Conservation (phyloP, 2,888 invertebrate species). For the Celastrina argiolus region DNA sequence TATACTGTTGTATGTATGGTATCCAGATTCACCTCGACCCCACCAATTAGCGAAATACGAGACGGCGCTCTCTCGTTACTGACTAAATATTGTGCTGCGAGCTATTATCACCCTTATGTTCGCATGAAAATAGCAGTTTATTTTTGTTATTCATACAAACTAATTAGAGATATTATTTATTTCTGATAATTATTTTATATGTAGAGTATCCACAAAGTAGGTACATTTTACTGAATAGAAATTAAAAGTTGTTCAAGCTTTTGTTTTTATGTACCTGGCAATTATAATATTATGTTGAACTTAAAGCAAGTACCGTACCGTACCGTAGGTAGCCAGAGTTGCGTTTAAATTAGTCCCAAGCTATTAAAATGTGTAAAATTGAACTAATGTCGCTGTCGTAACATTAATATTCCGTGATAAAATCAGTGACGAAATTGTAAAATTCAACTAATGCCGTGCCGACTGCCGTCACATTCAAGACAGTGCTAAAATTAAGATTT, state of each 20-base stretch:
- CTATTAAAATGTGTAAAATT: too few species aligned
- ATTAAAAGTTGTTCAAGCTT: too few species aligned
- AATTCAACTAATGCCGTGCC: too few species aligned
- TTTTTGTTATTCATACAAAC: not conserved
- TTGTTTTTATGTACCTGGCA: too few species aligned
- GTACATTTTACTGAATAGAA: too few species aligned
- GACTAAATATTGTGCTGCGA: slow-evolving; percentile 26
- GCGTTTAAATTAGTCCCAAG: too few species aligned
- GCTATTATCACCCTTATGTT: slow-evolving; percentile 6
- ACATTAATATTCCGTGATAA: too few species aligned
- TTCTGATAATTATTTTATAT: not conserved
- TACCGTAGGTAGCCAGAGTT: too few species aligned
- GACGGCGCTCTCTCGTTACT: slow-evolving; percentile 34
- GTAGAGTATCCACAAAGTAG: not conserved
- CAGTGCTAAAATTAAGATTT: not conserved
- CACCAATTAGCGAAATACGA: slow-evolving; percentile 40
- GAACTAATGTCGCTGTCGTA: too few species aligned
- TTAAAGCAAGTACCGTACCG: too few species aligned
- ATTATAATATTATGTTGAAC: too few species aligned
- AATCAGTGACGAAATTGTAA: too few species aligned
- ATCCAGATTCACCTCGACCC: slow-evolving; percentile 29
- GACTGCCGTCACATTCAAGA: not conserved
- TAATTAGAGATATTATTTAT: not conserved
- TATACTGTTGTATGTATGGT: slow-evolving; percentile 15
- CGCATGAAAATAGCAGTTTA: not conserved